phyloP scores from a whole-genome alignment of 2,113 vertebrate genomes.

The Mormyrus lacerda region DNA sequence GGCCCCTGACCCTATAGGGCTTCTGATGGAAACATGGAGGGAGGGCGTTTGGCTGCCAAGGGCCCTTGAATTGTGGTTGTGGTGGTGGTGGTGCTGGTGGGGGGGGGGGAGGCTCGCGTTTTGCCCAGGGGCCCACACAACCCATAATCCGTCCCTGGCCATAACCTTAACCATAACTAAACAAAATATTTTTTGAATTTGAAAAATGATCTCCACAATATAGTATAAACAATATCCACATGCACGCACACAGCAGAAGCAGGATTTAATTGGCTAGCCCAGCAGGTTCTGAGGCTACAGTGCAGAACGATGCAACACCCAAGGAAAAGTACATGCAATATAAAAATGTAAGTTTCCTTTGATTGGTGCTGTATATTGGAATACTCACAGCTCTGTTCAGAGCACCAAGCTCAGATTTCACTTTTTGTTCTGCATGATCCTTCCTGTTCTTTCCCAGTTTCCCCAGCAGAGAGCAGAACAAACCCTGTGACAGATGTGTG shows the following conservation, averaged over 20 bases:
- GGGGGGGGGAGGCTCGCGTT: no score
- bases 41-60: no score
- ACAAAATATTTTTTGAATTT: no score
- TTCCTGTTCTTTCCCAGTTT: background rate
- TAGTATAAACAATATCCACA: no score
- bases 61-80: no score
- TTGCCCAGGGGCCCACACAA: no score
- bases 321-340: background rate
- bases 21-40: no score
- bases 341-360: background rate
- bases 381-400: background rate
- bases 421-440: background rate
- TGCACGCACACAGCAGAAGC: background rate
- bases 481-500: background rate
- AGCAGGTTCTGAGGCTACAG: background rate
- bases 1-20: no score
- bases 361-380: background rate
- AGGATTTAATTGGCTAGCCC: background rate
- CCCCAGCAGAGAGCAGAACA: background rate
- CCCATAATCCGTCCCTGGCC: no score
- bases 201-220: no score
- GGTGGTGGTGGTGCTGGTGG: no score
- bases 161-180: no score
- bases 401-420: background rate
- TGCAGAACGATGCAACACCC: background rate